These are phyloP conservation scores for Xestia ashworthii DNA, from an alignment of 2,888 invertebrate species.

Conservation along the genomic window DNA sequence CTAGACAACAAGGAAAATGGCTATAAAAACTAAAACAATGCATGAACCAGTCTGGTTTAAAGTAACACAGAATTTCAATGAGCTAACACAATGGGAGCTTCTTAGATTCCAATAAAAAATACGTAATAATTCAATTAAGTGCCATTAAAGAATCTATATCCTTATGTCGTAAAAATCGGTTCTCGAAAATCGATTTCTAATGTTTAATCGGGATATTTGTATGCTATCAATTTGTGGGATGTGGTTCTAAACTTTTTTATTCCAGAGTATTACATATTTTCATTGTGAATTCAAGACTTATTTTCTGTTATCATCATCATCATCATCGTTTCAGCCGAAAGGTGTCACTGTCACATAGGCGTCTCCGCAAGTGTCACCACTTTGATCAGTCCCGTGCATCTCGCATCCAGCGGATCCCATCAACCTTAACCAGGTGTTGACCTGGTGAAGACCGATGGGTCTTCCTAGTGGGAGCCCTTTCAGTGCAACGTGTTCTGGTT, in stretches of 20 bases:
- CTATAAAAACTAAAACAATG: slow-evolving; percentile 30
- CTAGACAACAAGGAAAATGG: slow-evolving; percentile 48
- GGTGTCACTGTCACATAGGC: no score
- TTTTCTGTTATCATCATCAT: no score
- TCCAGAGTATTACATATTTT: background rate
- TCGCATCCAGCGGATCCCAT: no score
- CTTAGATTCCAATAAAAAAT: slow-evolving; percentile 44
- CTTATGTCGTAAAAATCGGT: slow-evolving; percentile 71
- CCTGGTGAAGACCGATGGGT: no score
- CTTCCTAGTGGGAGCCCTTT: no score
- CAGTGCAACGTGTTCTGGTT: no score
- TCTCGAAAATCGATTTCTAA: slow-evolving; percentile 72
- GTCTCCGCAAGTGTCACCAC: no score
- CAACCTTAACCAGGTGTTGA: no score
- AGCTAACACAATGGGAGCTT: slow-evolving; percentile 39
- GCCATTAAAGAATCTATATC: slow-evolving; percentile 71
- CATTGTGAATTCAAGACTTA: background rate
- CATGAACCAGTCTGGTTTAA: slow-evolving; percentile 35
- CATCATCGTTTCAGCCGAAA: no score
- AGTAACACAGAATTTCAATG: slow-evolving; percentile 42
- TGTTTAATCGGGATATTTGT: slow-evolving; percentile 63
- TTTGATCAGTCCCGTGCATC: no score
- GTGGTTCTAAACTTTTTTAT: slow-evolving; percentile 56
- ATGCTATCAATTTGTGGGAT: slow-evolving; percentile 45
- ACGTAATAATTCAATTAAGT: slow-evolving; percentile 66